A percentile compares a stretch with the other conserved stretches of the same genome.
Evolutionary conservation across 2,797 vertebrate genomes (phyloP).

Genomic region (Triplophysa bombifrons): DNA sequence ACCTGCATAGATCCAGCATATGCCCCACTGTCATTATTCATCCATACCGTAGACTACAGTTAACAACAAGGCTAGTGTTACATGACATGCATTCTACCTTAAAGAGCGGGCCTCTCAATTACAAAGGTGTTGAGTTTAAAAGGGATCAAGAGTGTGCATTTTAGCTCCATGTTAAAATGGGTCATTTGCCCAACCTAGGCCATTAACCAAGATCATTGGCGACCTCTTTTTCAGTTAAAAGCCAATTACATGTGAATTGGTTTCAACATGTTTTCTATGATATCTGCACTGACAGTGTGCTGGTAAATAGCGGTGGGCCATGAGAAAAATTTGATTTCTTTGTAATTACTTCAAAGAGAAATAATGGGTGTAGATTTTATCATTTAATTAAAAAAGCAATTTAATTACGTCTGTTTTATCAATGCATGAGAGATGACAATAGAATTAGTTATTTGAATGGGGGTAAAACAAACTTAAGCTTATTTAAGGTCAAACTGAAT

Average conservation of each 20-base stretch:
- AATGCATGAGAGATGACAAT: neutral
- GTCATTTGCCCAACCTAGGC: slow-evolving; percentile 3
- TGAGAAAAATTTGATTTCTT: slow-evolving; percentile 18
- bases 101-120: slow-evolving; percentile 33
- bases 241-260: slow-evolving; percentile 32
- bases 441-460: neutral
- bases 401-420: slow-evolving; percentile 13
- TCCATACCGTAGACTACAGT: neutral
- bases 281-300: neutral
- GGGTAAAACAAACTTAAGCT: neutral
- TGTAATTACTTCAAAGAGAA: slow-evolving; percentile 27
- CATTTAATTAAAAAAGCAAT: slow-evolving; percentile 36
- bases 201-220: slow-evolving; percentile 36
- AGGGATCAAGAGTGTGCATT: neutral
- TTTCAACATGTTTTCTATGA: slow-evolving; percentile 10
- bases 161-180: neutral
- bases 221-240: slow-evolving; percentile 40
- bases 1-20: slow-evolving; percentile 61
- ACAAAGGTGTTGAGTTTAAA: slow-evolving; percentile 29
- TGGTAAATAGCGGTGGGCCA: slow-evolving; percentile 15
- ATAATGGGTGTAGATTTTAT: slow-evolving; percentile 26
- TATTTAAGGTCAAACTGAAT: neutral
- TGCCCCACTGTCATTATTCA: slow-evolving; percentile 19
- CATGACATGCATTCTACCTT: slow-evolving; percentile 28
- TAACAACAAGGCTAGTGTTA: slow-evolving; percentile 33